A percentile compares a stretch with the other conserved stretches of the same genome.
Evolutionary conservation across 2,888 invertebrate species (phyloP).

Genomic region (Tetropium fuscum): DNA sequence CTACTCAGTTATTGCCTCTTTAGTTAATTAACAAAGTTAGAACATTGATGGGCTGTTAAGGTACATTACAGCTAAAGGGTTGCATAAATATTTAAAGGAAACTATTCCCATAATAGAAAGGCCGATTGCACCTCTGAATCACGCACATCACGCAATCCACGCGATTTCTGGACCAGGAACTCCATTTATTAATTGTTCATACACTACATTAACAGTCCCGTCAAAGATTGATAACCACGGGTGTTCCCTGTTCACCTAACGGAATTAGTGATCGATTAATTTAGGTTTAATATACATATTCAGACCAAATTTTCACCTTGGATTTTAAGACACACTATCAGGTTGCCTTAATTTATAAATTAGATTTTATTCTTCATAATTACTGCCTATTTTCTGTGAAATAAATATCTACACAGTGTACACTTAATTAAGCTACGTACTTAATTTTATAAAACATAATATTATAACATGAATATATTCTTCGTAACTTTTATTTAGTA

Average conservation of each 20-base stretch:
- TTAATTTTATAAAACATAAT: no score
- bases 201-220: slow-evolving; percentile 15
- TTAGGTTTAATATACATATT: background rate
- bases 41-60: slow-evolving; percentile 51
- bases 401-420: no score
- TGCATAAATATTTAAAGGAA: slow-evolving; percentile 50
- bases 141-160: slow-evolving; percentile 43
- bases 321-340: no score
- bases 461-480: no score
- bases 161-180: slow-evolving; percentile 33
- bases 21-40: slow-evolving; percentile 50
- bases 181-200: slow-evolving; percentile 30
- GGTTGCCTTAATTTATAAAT: no score
- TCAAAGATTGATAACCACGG: slow-evolving; percentile 14
- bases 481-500: no score
- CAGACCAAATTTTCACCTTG: no score
- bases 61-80: slow-evolving; percentile 44
- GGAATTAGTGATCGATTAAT: slow-evolving; percentile 1
- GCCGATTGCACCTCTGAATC: slow-evolving; percentile 44
- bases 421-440: no score
- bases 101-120: slow-evolving; percentile 43
- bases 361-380: no score
- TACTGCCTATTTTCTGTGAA: no score
- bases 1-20: slow-evolving; percentile 45
- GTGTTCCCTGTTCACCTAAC: background rate